Conservation (phyloP, 2,888 invertebrate genomes). For the Operophtera brumata region DNA sequence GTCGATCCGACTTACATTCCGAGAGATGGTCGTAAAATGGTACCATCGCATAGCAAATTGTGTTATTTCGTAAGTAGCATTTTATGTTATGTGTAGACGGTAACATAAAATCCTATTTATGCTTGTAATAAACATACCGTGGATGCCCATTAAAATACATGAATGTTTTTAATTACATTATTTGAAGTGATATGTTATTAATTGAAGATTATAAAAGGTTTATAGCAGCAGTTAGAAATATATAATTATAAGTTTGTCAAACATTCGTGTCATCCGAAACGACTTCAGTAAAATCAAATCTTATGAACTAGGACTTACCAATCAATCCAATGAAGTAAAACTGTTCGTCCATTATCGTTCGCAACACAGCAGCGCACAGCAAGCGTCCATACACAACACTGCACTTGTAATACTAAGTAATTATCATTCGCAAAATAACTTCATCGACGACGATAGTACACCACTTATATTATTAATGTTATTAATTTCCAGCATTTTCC, state of each 20-base stretch:
- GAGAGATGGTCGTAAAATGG: conserved; percentile 38
- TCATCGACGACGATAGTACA: conserved; percentile 77
- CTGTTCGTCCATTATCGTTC: conserved; percentile 48
- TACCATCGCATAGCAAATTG: conserved; percentile 47
- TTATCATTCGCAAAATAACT: conserved; percentile 78
- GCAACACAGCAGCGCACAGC: conserved; percentile 66
- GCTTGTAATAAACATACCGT: conserved; percentile 32
- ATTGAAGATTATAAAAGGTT: not conserved
- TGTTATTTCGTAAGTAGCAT: conserved; percentile 46
- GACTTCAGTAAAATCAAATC: conserved; percentile 9
- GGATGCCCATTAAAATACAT: conserved; percentile 21
- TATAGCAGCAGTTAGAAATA: too few species aligned
- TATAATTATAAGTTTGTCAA: conserved; percentile 6
- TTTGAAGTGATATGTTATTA: conserved; percentile 3
- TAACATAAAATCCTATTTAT: conserved; percentile 44
- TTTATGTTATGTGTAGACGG: conserved; percentile 42
- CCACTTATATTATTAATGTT: conserved; percentile 80
- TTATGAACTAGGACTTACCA: conserved; percentile 46
- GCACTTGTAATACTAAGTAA: conserved; percentile 71
- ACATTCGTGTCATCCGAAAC: conserved; percentile 21
- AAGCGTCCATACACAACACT: conserved; percentile 73
- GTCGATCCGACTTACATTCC: conserved; percentile 26
- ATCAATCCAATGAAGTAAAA: conserved; percentile 42
- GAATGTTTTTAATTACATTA: conserved; percentile 8
- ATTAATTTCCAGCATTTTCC: conserved; percentile 80